Conservation (phyloP, 2,888 invertebrate genomes). For the Axea sp. region DNA sequence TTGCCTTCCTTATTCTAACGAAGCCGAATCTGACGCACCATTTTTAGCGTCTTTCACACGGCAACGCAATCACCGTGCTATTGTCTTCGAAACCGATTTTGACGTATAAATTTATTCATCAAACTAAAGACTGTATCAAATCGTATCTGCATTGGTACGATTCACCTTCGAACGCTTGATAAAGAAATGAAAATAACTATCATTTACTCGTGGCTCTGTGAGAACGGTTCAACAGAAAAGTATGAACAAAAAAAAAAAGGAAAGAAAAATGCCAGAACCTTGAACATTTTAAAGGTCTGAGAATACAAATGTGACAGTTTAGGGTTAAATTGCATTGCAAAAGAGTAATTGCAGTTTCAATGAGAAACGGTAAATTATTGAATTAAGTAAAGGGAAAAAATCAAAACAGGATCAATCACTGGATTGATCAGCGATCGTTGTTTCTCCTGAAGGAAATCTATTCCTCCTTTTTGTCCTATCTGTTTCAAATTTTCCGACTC, state of each 20-base stretch:
- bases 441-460: too few relatives aligned
- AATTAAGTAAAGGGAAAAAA: slow-evolving; percentile 30
- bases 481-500: slow-evolving; percentile 16
- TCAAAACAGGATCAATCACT: not conserved
- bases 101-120: slow-evolving; percentile 15
- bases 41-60: slow-evolving; percentile 35
- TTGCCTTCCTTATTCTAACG: not conserved
- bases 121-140: slow-evolving; percentile 10
- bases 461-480: not conserved
- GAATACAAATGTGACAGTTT: slow-evolving; percentile 37
- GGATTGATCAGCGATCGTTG: not conserved
- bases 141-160: not conserved
- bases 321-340: slow-evolving; percentile 33
- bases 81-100: slow-evolving; percentile 27
- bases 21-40: slow-evolving; percentile 29
- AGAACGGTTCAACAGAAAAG: too few relatives aligned
- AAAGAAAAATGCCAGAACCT: slow-evolving; percentile 28
- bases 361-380: slow-evolving; percentile 8
- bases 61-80: slow-evolving; percentile 9
- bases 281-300: slow-evolving; percentile 40
- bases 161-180: slow-evolving; percentile 9
- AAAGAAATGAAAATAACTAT: slow-evolving; percentile 9
- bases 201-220: not conserved
- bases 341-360: slow-evolving; percentile 27
- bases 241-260: too few relatives aligned